Conservation (phyloP, 2,113 vertebrate genomes). For the Pelecanoides urinatrix region DNA sequence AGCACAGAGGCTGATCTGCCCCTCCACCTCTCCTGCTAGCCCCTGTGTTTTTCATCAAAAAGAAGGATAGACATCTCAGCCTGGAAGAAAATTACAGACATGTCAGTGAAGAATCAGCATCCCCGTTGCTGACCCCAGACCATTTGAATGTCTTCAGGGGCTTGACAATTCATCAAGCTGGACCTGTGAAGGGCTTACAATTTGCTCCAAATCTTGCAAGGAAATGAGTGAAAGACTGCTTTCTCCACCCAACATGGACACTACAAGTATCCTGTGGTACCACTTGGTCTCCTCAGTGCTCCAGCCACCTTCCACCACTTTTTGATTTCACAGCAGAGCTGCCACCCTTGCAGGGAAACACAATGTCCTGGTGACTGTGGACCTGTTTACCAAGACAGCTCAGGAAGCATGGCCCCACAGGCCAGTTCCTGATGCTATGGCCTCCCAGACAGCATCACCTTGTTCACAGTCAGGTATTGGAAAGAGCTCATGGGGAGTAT, state of each 20-base stretch:
- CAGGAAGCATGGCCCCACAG: background rate
- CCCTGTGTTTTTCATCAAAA: background rate
- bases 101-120: background rate
- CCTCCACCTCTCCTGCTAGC: background rate
- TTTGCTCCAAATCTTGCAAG: background rate
- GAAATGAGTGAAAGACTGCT: background rate
- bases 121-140: background rate
- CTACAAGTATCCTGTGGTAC: too few species aligned
- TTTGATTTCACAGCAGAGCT: background rate
- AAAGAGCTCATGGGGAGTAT: background rate
- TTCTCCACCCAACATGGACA: background rate
- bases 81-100: background rate
- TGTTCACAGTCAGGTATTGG: background rate
- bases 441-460: background rate
- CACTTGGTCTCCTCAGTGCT: background rate
- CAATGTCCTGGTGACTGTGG: background rate
- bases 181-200: background rate
- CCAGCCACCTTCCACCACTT: background rate
- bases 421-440: background rate
- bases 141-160: background rate
- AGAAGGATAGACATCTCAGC: background rate
- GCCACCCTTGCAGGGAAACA: background rate
- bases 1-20: background rate
- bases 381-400: background rate
- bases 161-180: background rate